Evolutionary conservation across 2,888 invertebrate species (phyloP).

Genomic region (Phaonia tiefii): DNA sequence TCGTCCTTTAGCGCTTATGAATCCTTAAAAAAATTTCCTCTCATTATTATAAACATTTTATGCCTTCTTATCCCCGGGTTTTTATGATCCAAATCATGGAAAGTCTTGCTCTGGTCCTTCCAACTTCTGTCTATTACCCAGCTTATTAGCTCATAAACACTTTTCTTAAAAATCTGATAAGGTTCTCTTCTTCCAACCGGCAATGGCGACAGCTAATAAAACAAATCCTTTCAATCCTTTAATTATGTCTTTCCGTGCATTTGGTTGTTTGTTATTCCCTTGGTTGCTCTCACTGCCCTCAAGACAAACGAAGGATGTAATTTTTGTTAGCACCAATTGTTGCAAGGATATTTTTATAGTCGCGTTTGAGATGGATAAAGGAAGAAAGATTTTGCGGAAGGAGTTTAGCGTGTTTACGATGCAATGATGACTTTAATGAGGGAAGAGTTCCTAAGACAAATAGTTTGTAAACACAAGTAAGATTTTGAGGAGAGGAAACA

Average conservation of each 20-base stretch:
- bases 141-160: slow-evolving; percentile 28
- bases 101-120: neutral
- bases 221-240: slow-evolving; percentile 64
- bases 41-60: neutral
- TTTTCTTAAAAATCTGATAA: slow-evolving; percentile 28
- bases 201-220: slow-evolving; percentile 55
- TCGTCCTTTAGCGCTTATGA: neutral
- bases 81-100: slow-evolving; percentile 9
- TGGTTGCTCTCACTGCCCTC: neutral
- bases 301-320: slow-evolving; percentile 30
- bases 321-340: slow-evolving; percentile 35
- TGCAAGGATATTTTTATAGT: slow-evolving; percentile 19
- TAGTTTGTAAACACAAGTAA: too few relatives aligned
- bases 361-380: neutral
- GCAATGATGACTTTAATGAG: slow-evolving; percentile 6
- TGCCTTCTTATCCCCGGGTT: neutral
- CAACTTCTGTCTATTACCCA: neutral
- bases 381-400: neutral
- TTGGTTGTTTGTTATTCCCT: neutral
- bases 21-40: neutral
- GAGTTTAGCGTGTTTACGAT: slow-evolving; percentile 2
- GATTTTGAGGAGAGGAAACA: too few relatives aligned
- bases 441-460: neutral
- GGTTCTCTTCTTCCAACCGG: neutral
- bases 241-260: slow-evolving; percentile 54